These are phyloP conservation scores for Asteroscopus sphinx DNA, from an alignment of 2,888 invertebrate species.

Conservation along the genomic window DNA sequence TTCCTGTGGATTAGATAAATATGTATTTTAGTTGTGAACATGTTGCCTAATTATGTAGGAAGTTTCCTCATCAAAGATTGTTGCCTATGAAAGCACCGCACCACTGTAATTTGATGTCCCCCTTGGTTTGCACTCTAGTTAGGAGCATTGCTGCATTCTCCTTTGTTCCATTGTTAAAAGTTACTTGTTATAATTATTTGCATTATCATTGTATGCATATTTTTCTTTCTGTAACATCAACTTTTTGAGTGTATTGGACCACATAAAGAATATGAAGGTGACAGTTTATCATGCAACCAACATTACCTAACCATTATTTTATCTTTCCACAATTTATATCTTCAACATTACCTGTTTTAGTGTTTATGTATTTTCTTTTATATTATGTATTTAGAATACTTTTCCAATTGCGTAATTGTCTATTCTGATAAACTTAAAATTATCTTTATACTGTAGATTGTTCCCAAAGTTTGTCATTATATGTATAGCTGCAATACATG, in stretches of 20 bases:
- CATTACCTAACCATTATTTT: too few species aligned
- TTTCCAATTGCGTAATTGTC: slow-evolving; percentile 4
- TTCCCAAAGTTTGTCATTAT: slow-evolving; percentile 8
- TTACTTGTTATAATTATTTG: slow-evolving; percentile 60
- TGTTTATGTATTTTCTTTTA: slow-evolving; percentile 2
- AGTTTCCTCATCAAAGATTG: slow-evolving; percentile 60
- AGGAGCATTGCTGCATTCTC: slow-evolving; percentile 66
- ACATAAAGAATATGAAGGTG: background rate
- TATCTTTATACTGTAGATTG: background rate
- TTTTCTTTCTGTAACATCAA: slow-evolving; percentile 48
- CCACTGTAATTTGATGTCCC: slow-evolving; percentile 66
- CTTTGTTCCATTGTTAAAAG: slow-evolving; percentile 79
- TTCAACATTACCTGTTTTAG: slow-evolving; percentile 3
- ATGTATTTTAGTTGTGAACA: slow-evolving; percentile 19
- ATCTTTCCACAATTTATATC: too few species aligned
- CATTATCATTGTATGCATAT: slow-evolving; percentile 63
- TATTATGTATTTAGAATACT: background rate
- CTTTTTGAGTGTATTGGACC: slow-evolving; percentile 19
- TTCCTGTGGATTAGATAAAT: slow-evolving; percentile 33
- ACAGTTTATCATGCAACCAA: slow-evolving; percentile 13
- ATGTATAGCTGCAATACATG: slow-evolving; percentile 26
- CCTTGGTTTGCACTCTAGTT: slow-evolving; percentile 72
- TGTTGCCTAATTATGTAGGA: slow-evolving; percentile 33
- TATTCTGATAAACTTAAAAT: background rate
- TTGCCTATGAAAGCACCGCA: slow-evolving; percentile 79